Conservation (phyloP, 2,888 invertebrate genomes). For the Drosophila neonasuta region DNA sequence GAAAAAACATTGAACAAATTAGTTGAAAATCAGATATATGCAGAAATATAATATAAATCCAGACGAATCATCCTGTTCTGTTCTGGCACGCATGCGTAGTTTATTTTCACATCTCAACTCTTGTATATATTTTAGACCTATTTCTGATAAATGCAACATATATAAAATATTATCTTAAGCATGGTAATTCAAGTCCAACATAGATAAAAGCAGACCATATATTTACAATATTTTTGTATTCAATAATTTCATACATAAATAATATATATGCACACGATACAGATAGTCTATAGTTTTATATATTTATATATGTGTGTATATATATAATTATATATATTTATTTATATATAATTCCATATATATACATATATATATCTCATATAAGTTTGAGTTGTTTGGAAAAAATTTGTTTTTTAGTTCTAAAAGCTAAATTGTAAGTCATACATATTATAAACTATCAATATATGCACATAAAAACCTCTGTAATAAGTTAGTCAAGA, state of each 20-base stretch:
- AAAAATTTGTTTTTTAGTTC: constrained; percentile 75
- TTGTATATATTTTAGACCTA: constrained; percentile 51
- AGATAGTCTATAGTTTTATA: constrained; percentile 62
- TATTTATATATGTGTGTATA: constrained; percentile 18
- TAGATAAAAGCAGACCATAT: constrained; percentile 55
- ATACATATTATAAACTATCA: constrained; percentile 52
- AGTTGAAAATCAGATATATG: constrained; percentile 48
- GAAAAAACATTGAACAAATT: constrained; percentile 64
- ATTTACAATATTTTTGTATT: constrained; percentile 53
- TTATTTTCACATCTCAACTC: constrained; percentile 45
- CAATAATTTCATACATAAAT: constrained; percentile 38
- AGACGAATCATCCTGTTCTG: constrained; percentile 31
- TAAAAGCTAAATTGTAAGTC: constrained; percentile 66
- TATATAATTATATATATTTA: constrained; percentile 13
- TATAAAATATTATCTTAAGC: constrained; percentile 34
- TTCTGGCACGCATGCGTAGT: constrained; percentile 42
- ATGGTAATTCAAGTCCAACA: constrained; percentile 40
- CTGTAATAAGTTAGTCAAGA: constrained; percentile 75
- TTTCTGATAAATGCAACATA: constrained; percentile 57
- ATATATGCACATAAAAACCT: constrained; percentile 66
- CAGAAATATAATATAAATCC: constrained; percentile 34
- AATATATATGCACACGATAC: constrained; percentile 51
- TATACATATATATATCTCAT: constrained; percentile 17
- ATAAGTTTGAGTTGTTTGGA: constrained; percentile 71
- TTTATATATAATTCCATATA: constrained; percentile 17